phyloP scores from a whole-genome alignment of 37 sponge, comb jelly and placozoan genomes.

The Hexactinellida sp. region DNA sequence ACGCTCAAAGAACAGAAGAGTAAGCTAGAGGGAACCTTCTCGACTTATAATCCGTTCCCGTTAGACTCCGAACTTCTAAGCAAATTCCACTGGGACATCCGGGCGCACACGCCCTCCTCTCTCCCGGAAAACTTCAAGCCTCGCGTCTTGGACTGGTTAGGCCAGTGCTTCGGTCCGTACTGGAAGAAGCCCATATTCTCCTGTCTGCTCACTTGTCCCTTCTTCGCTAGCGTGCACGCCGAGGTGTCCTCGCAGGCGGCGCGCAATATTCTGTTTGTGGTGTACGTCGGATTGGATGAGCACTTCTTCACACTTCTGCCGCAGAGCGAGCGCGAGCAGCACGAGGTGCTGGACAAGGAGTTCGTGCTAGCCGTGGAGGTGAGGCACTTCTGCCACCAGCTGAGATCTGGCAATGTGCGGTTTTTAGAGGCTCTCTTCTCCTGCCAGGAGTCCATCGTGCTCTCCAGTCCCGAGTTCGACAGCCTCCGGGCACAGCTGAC shows the following conservation, averaged over 20 bases:
- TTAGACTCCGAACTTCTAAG: conserved; percentile 20
- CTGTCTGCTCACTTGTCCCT: conserved; percentile 47
- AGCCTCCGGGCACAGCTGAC: conserved; percentile 19
- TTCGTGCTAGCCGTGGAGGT: conserved; percentile 46
- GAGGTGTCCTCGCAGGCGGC: conserved; percentile 37
- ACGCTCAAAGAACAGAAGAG: conserved; percentile 36
- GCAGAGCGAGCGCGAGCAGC: conserved; percentile 38
- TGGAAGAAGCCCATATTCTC: conserved; percentile 39
- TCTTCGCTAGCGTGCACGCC: conserved; percentile 35
- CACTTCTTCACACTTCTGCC: conserved; percentile 53
- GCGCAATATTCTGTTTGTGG: conserved; percentile 38
- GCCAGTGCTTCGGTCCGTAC: conserved; percentile 19
- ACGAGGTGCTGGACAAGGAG: conserved; percentile 36
- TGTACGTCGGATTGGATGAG: conserved; percentile 42
- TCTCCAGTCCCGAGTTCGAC: conserved; percentile 30
- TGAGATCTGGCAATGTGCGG: conserved; percentile 36
- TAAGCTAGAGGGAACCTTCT: conserved; percentile 36
- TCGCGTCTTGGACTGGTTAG: conserved; percentile 28
- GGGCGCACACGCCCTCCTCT: conserved; percentile 39
- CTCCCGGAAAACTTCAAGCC: conserved; percentile 25
- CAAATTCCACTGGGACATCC: conserved; percentile 21
- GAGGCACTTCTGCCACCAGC: conserved; percentile 41
- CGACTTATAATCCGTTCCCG: conserved; percentile 19
- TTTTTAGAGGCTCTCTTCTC: conserved; percentile 36
- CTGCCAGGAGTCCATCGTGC: conserved; percentile 31